Conservation (phyloP, 2,797 vertebrate genomes). For the Rhinoraja longicauda region DNA sequence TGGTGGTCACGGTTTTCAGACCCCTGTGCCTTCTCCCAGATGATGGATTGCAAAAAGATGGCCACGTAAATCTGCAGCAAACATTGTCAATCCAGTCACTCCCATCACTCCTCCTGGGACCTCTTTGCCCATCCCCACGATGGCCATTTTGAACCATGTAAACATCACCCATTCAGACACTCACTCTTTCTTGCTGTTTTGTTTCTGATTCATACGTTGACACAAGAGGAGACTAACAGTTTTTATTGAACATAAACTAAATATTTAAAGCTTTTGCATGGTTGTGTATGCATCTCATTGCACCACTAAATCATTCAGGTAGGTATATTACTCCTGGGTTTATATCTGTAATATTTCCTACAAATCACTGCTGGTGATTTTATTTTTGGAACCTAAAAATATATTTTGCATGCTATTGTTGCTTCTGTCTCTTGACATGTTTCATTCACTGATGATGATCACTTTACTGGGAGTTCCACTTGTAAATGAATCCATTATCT, state of each 20-base stretch:
- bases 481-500: not conserved
- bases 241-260: not conserved
- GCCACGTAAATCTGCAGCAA: not conserved
- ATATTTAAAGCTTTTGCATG: constrained; percentile 25
- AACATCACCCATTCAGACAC: not conserved
- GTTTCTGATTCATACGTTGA: not conserved
- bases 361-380: not conserved
- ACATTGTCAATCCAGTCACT: constrained; percentile 10
- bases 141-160: constrained; percentile 6
- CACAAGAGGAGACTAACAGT: not conserved
- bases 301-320: not conserved
- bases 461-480: not conserved
- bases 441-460: not conserved
- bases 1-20: too few relatives aligned
- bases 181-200: not conserved
- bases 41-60: not conserved
- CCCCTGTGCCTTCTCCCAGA: too few relatives aligned
- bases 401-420: not conserved
- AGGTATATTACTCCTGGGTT: not conserved
- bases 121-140: not conserved
- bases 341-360: not conserved
- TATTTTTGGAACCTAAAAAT: not conserved
- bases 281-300: constrained; percentile 14
- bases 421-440: not conserved
- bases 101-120: not conserved